Conservation (phyloP, 1,140 invertebrate genomes). For the Eupristina koningsbergeri region DNA sequence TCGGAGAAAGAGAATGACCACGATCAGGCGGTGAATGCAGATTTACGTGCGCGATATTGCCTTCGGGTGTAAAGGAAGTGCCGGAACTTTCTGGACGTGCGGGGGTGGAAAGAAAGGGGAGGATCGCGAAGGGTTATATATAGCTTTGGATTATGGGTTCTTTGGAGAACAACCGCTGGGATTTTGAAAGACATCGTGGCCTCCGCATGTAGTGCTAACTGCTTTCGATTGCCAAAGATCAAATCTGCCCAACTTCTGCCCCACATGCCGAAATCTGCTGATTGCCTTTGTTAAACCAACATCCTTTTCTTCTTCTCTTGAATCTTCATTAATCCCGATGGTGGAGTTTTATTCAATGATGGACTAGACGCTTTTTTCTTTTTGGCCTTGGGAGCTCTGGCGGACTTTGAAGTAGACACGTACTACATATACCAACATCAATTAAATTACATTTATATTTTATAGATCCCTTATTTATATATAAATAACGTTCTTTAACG, state of each 20-base stretch:
- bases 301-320: slow-evolving; percentile 32
- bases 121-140: slow-evolving; percentile 20
- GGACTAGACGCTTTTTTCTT: slow-evolving; percentile 3
- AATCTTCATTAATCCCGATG: slow-evolving; percentile 28
- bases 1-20: slow-evolving; percentile 4
- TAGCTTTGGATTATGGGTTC: slow-evolving; percentile 30
- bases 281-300: slow-evolving; percentile 48
- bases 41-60: slow-evolving; percentile 40
- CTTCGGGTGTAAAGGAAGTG: not conserved
- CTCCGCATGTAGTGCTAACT: slow-evolving; percentile 6
- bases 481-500: not conserved
- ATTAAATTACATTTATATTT: not conserved
- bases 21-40: slow-evolving; percentile 14
- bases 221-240: slow-evolving; percentile 35
- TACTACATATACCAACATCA: not conserved
- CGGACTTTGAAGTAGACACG: not conserved
- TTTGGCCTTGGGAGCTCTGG: not conserved
- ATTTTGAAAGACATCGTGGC: slow-evolving; percentile 22
- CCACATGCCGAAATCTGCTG: slow-evolving; percentile 14
- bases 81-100: not conserved
- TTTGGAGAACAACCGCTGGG: slow-evolving; percentile 33
- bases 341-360: slow-evolving; percentile 26
- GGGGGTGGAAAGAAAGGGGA: not conserved
- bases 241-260: not conserved
- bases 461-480: not conserved